Evolutionary conservation across 2,888 invertebrate genomes (phyloP), one percentile per base, ranked within the genome.

Genomic region (Mellilla xanthometata): DNA sequence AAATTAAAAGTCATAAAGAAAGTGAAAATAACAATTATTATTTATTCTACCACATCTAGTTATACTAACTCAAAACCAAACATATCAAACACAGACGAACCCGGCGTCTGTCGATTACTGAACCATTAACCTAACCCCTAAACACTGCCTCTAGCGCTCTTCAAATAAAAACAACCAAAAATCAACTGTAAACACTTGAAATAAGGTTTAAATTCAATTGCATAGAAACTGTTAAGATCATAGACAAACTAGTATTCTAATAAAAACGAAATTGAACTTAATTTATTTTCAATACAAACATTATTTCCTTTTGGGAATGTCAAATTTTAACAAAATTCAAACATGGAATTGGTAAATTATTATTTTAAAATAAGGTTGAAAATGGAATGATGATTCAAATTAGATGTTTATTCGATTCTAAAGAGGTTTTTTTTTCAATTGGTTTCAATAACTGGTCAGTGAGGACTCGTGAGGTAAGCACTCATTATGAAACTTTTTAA

Each of bases 91-190:
- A 26, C 35, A 32, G 61, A 61, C n/a, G n/a, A n/a, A n/a, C 60
- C 74, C 76, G 76, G 68, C 68, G 65, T 62, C 69, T 67, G 76
- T 73, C 82, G 80, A 81, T 83, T 78, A 83, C 76, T 76, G 66
- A 75, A 74, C 81, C 83, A 83, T 85, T 84, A 81, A 78, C 76
- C 75, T 75, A 70, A 65, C 58, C 71, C 69, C 68, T 39, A 36
- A n/a, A 43, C 52, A 39, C 35, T 49, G 39, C 46, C 49, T 57
- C 54, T 54, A 68, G 57, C 65, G 54, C 70, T 71, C 70, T 71
- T 58, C 57, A 65, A 55, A 39, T 54, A 56, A 62, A 62, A 15
- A 41, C 59, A 49, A 38, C 15, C 55, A 19, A 63, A 64, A 54
- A 23, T 34, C 50, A 32, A 67, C 71, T 60, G 46, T 62, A 63